Conservation (phyloP, 1,140 invertebrate species). For the Hylyphantes graminicola region DNA sequence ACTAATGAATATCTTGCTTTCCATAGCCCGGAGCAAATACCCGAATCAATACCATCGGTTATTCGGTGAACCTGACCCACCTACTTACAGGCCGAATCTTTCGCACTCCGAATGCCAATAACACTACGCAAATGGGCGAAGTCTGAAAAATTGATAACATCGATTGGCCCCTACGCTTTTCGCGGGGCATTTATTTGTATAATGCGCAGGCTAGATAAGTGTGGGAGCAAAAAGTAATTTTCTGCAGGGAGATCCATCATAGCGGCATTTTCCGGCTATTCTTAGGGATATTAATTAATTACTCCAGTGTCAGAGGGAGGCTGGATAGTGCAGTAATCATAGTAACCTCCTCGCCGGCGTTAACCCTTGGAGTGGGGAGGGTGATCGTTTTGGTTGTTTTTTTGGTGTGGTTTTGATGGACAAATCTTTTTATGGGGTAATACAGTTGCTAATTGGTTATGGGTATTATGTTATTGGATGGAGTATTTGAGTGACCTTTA, state of each 20-base stretch:
- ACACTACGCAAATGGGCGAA: constrained; percentile 45
- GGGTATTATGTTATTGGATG: too few relatives aligned
- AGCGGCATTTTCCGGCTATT: constrained; percentile 40
- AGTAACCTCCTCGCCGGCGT: constrained; percentile 41
- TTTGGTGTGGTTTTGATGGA: too few relatives aligned
- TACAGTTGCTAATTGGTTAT: too few relatives aligned
- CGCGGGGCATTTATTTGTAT: constrained; percentile 47
- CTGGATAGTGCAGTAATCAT: constrained; percentile 31
- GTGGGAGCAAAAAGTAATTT: constrained; percentile 10
- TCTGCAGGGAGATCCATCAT: constrained; percentile 39
- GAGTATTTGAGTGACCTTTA: too few relatives aligned
- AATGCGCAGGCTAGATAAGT: constrained; percentile 40
- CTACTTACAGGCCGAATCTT: constrained; percentile 38
- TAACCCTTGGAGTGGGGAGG: constrained; percentile 17
- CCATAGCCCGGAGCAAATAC: constrained; percentile 6
- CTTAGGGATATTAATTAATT: constrained; percentile 48
- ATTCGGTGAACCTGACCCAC: constrained; percentile 29
- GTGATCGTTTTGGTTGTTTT: background rate
- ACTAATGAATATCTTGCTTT: constrained; percentile 44
- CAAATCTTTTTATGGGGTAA: too few relatives aligned
- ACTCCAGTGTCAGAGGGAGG: constrained; percentile 27
- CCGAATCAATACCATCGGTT: constrained; percentile 48
- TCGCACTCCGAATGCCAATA: constrained; percentile 43
- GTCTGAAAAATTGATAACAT: constrained; percentile 51
- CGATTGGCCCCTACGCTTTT: constrained; percentile 28